A percentile compares a stretch with the other conserved stretches of the same genome.
phyloP scores from a whole-genome alignment of 2,797 vertebrate species.

The Botia kubotai region DNA sequence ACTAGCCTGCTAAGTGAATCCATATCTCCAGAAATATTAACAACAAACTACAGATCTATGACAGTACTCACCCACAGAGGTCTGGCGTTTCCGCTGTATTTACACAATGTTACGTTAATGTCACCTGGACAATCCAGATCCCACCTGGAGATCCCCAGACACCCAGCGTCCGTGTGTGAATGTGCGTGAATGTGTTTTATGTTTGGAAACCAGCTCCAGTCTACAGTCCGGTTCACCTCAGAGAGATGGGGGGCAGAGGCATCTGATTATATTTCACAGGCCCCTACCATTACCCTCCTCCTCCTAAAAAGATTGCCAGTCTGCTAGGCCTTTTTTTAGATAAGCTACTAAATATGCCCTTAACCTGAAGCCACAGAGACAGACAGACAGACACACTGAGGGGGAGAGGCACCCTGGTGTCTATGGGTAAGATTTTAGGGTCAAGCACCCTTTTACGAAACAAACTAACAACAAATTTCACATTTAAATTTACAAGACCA shows the following conservation, averaged over 20 bases:
- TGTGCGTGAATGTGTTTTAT: background rate
- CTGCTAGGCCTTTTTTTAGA: constrained; percentile 81
- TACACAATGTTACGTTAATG: background rate
- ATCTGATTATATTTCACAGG: constrained; percentile 89
- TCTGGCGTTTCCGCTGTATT: background rate
- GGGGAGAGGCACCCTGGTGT: constrained; percentile 19
- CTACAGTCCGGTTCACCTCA: constrained; percentile 67
- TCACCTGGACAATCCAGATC: constrained; percentile 49
- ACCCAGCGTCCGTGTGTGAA: constrained; percentile 25
- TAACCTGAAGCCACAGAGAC: constrained; percentile 76
- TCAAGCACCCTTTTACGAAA: constrained; percentile 15
- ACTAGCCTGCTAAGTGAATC: no score
- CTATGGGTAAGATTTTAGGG: constrained; percentile 29
- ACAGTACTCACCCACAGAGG: constrained; percentile 48
- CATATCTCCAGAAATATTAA: no score
- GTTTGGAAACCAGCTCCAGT: constrained; percentile 88
- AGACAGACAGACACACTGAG: constrained; percentile 41
- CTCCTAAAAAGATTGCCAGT: constrained; percentile 46
- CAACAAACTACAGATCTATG: background rate
- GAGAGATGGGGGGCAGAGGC: constrained; percentile 76
- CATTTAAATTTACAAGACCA: background rate
- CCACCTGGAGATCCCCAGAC: constrained; percentile 42
- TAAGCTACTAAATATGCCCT: constrained; percentile 81
- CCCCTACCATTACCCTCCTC: constrained; percentile 49
- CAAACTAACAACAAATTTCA: background rate